Evolutionary conservation across 2,113 vertebrate genomes (phyloP).

Genomic region (Hemicordylus capensis): DNA sequence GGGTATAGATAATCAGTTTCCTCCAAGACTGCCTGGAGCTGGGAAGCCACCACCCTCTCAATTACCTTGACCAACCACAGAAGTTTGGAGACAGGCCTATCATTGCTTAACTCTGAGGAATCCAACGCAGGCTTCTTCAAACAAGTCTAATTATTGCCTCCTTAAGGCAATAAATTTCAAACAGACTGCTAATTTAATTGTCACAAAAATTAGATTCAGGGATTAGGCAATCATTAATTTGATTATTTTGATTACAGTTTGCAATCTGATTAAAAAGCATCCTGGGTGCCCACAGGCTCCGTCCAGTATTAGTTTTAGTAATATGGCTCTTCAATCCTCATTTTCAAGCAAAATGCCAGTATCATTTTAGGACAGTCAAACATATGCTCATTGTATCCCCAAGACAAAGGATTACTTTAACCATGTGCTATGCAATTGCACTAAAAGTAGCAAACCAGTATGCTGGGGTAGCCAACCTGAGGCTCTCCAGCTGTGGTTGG

Average conservation of each 20-base stretch:
- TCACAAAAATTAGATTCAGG: slow-evolving; percentile 4
- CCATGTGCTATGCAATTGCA: no score
- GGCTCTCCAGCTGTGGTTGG: no score
- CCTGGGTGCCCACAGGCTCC: not conserved
- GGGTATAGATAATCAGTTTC: no score
- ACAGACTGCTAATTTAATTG: slow-evolving; percentile 7
- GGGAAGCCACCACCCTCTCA: no score
- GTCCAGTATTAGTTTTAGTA: not conserved
- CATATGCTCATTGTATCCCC: not conserved
- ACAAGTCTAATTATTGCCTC: no score
- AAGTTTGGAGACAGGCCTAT: no score
- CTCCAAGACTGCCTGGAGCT: no score
- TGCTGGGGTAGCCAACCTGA: no score
- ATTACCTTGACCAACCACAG: no score
- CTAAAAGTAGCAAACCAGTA: no score
- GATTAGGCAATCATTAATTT: not conserved
- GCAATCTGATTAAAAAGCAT: not conserved
- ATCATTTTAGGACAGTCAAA: not conserved
- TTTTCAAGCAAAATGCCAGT: not conserved
- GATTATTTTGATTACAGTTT: not conserved
- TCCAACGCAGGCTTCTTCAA: no score
- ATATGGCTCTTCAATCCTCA: not conserved
- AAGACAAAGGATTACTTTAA: not conserved
- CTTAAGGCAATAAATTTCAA: not conserved
- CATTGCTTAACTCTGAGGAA: no score